Conservation (phyloP, 1,140 invertebrate genomes). For the Nylanderia fulva region DNA sequence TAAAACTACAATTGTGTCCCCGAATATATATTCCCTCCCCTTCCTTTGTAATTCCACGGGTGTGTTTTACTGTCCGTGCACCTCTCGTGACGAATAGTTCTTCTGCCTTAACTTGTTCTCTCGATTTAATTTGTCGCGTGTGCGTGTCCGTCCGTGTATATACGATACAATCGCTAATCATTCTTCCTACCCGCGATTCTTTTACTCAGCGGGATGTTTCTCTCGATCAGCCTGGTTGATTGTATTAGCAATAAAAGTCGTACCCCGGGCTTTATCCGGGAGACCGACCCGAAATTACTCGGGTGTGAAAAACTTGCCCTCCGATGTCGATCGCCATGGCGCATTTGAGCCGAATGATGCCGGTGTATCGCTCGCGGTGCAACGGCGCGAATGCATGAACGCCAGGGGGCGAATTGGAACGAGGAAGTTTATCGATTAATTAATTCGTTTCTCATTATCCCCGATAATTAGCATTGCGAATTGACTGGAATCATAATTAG, state of each 20-base stretch:
- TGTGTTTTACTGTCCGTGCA: conserved; percentile 58
- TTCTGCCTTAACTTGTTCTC: conserved; percentile 40
- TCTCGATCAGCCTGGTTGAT: conserved; percentile 55
- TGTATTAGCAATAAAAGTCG: conserved; percentile 75
- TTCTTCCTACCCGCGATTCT: background rate
- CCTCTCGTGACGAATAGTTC: conserved; percentile 66
- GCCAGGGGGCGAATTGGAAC: background rate
- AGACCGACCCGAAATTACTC: conserved; percentile 61
- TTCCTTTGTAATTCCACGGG: conserved; percentile 26
- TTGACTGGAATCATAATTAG: conserved; percentile 55
- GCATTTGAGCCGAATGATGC: background rate
- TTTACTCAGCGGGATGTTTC: conserved; percentile 33
- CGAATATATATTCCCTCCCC: conserved; percentile 34
- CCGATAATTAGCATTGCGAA: conserved; percentile 60
- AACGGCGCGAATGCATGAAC: background rate
- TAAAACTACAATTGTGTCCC: conserved; percentile 75
- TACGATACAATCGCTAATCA: conserved; percentile 15
- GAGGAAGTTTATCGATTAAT: conserved; percentile 71
- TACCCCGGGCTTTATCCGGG: background rate
- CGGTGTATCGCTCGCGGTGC: conserved; percentile 12
- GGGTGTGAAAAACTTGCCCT: conserved; percentile 73
- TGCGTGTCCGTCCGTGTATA: background rate
- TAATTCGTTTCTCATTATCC: conserved; percentile 73
- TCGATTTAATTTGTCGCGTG: conserved; percentile 62
- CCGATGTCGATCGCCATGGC: conserved; percentile 22